phyloP scores from a whole-genome alignment of 2,888 invertebrate genomes.

The Athalia cordata region DNA sequence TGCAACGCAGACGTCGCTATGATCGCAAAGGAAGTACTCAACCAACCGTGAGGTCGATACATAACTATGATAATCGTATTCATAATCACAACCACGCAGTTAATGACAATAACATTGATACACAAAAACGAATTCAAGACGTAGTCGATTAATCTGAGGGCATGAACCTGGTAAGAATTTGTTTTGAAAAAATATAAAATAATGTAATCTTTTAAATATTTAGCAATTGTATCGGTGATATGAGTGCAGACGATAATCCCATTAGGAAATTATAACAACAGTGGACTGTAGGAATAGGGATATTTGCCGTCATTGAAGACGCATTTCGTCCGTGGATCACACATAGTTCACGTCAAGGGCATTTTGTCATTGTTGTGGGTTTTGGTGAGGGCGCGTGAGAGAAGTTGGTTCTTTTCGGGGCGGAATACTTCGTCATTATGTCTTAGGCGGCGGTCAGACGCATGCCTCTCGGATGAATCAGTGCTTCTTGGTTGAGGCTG shows the following conservation, averaged over 20 bases:
- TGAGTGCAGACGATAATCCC: no score
- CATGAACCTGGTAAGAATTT: no score
- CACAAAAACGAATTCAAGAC: slow-evolving; percentile 24
- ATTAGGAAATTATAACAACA: no score
- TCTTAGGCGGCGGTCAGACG: slow-evolving; percentile 54
- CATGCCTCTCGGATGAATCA: slow-evolving; percentile 71
- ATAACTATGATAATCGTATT: neutral
- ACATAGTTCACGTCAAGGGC: slow-evolving; percentile 15
- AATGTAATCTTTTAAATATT: no score
- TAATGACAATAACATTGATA: slow-evolving; percentile 17
- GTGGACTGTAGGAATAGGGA: no score
- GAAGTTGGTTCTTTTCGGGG: slow-evolving; percentile 38
- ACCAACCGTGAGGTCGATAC: slow-evolving; percentile 10
- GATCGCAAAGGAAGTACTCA: slow-evolving; percentile 20
- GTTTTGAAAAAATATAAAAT: no score
- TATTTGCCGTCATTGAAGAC: neutral
- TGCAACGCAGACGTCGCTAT: slow-evolving; percentile 17
- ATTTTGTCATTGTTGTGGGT: slow-evolving; percentile 34
- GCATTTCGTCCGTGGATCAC: slow-evolving; percentile 1
- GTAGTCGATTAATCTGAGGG: neutral
- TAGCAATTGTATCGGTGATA: no score
- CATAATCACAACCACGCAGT: neutral
- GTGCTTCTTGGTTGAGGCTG: slow-evolving; percentile 65
- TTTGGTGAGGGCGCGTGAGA: neutral
- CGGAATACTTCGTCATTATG: slow-evolving; percentile 65